Evolutionary conservation across 2,797 vertebrate genomes (phyloP), one percentile per base, ranked within the genome.

Genomic region (Acanthiza pusilla): DNA sequence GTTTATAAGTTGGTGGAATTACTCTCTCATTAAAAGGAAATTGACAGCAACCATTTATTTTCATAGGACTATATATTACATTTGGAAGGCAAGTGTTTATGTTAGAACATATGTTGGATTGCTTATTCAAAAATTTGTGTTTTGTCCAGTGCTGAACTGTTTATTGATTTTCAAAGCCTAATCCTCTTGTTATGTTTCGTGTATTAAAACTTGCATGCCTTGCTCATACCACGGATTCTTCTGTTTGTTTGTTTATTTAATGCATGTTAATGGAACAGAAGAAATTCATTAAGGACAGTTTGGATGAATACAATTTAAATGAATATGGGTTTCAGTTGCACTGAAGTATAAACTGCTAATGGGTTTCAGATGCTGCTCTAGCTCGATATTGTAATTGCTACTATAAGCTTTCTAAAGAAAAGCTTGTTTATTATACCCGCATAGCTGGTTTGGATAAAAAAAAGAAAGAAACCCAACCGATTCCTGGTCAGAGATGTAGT

Each of bases 291-390:
- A 97, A 91, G 96, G 93, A 84, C 88, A 93, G 94, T 96, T 95
- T 92, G 89, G 76, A 85, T 95, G 91, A 94, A 91, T 92, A 91
- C 45, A 2, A 85, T 94, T 93, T 92, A 34, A 87, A 73, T 1
- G 42, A 97, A 86, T 77, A 29, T n/a, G 91, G 84, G 92, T 96
- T 94, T 96, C 94, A 76, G 85, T 89, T 89, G 77, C 88, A 75
- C n/a, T 85, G 89, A 96, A 91, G 89, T 95, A 97, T 96, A 97
- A 98, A 96, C 95, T 96, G 94, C 86, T 97, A 97, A 97, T 97
- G 55, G 60, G 73, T 97, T 97, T 97, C 97, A 97, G 96, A 97
- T 98, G 97, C 93, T 94, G 48, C 50, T 86, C 91, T 74, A 85
- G 83, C 80, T 90, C 55, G 14, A 90, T 95, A 93, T 30, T 91